Base-by-base conservation (phyloP, 1,140 invertebrate genomes). In the Oncopodura yosiiana region DNA sequence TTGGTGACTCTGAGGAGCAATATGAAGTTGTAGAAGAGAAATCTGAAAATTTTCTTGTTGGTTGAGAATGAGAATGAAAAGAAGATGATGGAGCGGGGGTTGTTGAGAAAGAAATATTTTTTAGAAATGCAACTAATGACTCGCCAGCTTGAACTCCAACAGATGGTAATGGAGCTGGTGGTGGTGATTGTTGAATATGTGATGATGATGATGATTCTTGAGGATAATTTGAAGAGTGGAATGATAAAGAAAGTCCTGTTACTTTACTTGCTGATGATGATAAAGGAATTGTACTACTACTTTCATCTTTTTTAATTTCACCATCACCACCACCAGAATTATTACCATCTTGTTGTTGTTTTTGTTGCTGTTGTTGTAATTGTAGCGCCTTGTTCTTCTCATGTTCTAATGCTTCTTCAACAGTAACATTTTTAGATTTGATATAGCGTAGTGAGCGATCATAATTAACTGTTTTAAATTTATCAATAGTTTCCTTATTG, bases 401-500 rank as follows among this genome's bases (percentile, higher is more conserved):
- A 27, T 66, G 58, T 21, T 63, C 59, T 2, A 64, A 23, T 1
- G 62, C 62, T 32, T 62, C 63, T 34, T 66, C 65, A 11, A 67
- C 42, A 3, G 60, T 53, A 1, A 69, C 64, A 52, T 80, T 78
- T 61, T 85, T 86, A 0, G 84, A 79, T 64, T 85, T 87, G 21
- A 90, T 89, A 55, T 88, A 86, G 1, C 86, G 69, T 29, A 90
- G 72, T 64, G 86, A 88, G 30, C 83, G 76, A 64, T 91, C 87
- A 64, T 91, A 91, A 64, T 91, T 91, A 1, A 91, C 86, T 0
- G 86, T 77, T 66, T 88, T 88, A 63, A 90, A 91, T 16, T 82
- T 75, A 65, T 87, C 86, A 3, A 76, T 77, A 66, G 86, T 84
- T 45, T 87, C 84, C 54, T 69, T 67, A 3, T 81, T 77, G 60